A percentile compares a stretch with the other conserved stretches of the same genome.
Conservation (phyloP, 2,888 invertebrate genomes). For the Ashinkailepas kermadecensis region DNA sequence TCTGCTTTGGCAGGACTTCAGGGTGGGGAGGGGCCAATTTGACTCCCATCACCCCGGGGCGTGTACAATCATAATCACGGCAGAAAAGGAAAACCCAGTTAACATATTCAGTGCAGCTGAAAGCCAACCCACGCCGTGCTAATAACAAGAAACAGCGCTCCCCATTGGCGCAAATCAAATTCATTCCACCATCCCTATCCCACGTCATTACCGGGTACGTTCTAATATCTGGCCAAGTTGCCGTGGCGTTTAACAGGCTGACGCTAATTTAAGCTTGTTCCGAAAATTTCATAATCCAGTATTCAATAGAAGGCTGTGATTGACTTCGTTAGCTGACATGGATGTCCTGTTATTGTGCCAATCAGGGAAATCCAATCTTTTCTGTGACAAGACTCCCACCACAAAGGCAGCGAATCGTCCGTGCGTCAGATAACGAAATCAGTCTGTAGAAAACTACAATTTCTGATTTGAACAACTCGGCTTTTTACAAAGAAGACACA, state of each 20-base stretch:
- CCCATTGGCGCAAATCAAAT: neutral
- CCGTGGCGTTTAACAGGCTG: neutral
- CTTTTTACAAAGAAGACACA: neutral
- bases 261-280: slow-evolving; percentile 9
- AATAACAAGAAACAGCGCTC: too few relatives aligned
- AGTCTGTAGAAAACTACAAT: neutral
- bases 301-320: slow-evolving; percentile 18
- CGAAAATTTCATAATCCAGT: slow-evolving; percentile 14
- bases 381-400: neutral
- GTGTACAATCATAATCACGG: too few relatives aligned
- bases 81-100: too few relatives aligned
- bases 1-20: too few relatives aligned
- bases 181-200: neutral
- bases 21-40: too few relatives aligned
- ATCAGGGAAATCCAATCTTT: slow-evolving; percentile 7
- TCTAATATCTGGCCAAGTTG: neutral
- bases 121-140: too few relatives aligned
- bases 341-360: slow-evolving; percentile 4
- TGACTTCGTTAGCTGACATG: slow-evolving; percentile 1
- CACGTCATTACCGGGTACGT: neutral
- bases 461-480: neutral
- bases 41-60: too few relatives aligned
- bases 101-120: too few relatives aligned
- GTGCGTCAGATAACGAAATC: neutral
- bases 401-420: neutral